Conservation (phyloP, 1,140 invertebrate genomes). For the Druon quercuslanigerum region DNA sequence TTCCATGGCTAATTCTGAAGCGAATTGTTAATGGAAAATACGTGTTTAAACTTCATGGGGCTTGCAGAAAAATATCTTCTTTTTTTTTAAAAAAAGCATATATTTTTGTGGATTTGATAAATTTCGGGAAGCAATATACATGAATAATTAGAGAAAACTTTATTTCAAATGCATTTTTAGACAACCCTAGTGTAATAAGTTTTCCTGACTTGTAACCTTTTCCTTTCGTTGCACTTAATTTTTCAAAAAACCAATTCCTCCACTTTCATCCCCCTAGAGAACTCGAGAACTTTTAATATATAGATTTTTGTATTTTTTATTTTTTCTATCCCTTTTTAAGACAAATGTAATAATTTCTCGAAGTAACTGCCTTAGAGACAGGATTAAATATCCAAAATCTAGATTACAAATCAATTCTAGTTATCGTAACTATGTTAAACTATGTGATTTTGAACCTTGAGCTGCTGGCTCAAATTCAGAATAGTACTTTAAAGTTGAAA, state of each 20-base stretch:
- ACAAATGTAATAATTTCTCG: constrained; percentile 32
- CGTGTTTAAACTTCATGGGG: too few species aligned
- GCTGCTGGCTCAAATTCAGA: constrained; percentile 3
- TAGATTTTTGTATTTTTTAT: too few species aligned
- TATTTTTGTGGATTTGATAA: too few species aligned
- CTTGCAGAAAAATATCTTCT: too few species aligned
- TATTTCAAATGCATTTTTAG: too few species aligned
- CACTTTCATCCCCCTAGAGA: background rate
- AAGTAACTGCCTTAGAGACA: constrained; percentile 24
- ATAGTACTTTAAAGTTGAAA: constrained; percentile 23
- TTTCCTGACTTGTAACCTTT: constrained; percentile 34
- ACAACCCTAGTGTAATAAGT: background rate
- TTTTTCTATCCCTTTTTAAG: constrained; percentile 2
- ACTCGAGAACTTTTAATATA: background rate
- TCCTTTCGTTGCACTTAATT: constrained; percentile 38
- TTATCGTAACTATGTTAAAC: constrained; percentile 2
- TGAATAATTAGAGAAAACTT: too few species aligned
- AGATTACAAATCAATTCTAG: constrained; percentile 25
- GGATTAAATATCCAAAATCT: constrained; percentile 17
- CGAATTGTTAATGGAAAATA: too few species aligned
- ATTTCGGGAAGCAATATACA: too few species aligned
- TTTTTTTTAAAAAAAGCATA: too few species aligned
- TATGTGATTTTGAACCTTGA: constrained; percentile 10
- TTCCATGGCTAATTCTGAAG: too few species aligned
- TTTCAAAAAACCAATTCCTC: constrained; percentile 30